Conservation (phyloP, 2,888 invertebrate genomes). For the Sesia apiformis region DNA sequence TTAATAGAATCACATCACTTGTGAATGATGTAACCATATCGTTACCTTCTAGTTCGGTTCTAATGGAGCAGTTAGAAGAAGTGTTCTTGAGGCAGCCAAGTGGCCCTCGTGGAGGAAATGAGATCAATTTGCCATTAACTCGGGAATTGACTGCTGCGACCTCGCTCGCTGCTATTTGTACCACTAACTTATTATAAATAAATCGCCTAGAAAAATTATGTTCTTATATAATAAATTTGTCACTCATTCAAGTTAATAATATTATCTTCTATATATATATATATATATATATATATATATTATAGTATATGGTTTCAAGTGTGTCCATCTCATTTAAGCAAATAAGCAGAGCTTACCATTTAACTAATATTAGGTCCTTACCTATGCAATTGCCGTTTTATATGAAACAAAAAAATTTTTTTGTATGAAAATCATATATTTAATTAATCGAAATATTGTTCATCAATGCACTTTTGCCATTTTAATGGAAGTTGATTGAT, state of each 20-base stretch:
- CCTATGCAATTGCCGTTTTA: no score
- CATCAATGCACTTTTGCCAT: no score
- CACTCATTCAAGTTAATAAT: neutral
- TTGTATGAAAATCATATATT: no score
- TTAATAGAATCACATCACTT: conserved; percentile 21
- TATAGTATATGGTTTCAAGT: no score
- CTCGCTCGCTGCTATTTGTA: conserved; percentile 33
- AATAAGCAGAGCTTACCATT: no score
- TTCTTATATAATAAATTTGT: neutral
- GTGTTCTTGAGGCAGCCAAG: conserved; percentile 28
- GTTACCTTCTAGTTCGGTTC: conserved; percentile 39
- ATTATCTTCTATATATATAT: no score
- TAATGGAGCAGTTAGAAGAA: conserved; percentile 40
- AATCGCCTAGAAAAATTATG: conserved; percentile 1
- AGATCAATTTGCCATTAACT: conserved; percentile 63
- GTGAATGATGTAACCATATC: conserved; percentile 25
- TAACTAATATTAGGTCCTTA: no score
- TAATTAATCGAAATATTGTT: no score
- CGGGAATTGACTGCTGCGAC: conserved; percentile 41
- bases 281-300: no score
- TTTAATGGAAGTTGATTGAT: no score
- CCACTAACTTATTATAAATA: conserved; percentile 29
- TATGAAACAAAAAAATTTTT: no score
- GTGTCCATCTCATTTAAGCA: no score
- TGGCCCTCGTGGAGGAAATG: conserved; percentile 48